Percentiles rank a stretch among this genome's conserved stretches.
Evolutionary conservation across 2,888 invertebrate species (phyloP).

Genomic region (Cabera pusaria): DNA sequence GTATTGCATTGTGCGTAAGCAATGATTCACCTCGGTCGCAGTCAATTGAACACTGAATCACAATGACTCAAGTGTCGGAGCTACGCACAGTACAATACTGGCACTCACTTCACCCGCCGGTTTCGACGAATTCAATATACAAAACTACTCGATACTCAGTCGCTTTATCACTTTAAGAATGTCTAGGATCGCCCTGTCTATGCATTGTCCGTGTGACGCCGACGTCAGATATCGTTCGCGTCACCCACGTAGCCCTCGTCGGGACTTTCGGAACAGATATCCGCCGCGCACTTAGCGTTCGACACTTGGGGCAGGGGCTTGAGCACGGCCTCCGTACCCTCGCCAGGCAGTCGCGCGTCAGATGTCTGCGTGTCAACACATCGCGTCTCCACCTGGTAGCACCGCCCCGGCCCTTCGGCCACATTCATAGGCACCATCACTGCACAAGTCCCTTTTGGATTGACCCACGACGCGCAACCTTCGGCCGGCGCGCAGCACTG

Average conservation of each 20-base stretch:
- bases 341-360: slow-evolving; percentile 70
- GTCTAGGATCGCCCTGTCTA: slow-evolving; percentile 71
- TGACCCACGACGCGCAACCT: slow-evolving; percentile 71
- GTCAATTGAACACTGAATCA: no score
- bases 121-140: slow-evolving; percentile 50
- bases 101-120: slow-evolving; percentile 32
- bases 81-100: background rate
- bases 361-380: slow-evolving; percentile 85
- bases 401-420: slow-evolving; percentile 65
- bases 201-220: slow-evolving; percentile 66
- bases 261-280: slow-evolving; percentile 89
- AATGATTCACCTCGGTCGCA: no score
- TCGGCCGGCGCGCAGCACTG: slow-evolving; percentile 73
- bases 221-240: slow-evolving; percentile 88
- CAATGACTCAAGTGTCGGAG: no score
- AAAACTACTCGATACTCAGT: slow-evolving; percentile 76
- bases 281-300: slow-evolving; percentile 75
- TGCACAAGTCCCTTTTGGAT: slow-evolving; percentile 79
- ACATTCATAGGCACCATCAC: slow-evolving; percentile 77
- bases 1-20: background rate
- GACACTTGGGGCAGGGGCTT: slow-evolving; percentile 73
- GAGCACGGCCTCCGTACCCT: slow-evolving; percentile 65
- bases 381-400: slow-evolving; percentile 82
- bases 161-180: slow-evolving; percentile 78
- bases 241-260: slow-evolving; percentile 95